Evolutionary conservation across 2,113 vertebrate species (phyloP).

Genomic region (Podiceps cristatus): DNA sequence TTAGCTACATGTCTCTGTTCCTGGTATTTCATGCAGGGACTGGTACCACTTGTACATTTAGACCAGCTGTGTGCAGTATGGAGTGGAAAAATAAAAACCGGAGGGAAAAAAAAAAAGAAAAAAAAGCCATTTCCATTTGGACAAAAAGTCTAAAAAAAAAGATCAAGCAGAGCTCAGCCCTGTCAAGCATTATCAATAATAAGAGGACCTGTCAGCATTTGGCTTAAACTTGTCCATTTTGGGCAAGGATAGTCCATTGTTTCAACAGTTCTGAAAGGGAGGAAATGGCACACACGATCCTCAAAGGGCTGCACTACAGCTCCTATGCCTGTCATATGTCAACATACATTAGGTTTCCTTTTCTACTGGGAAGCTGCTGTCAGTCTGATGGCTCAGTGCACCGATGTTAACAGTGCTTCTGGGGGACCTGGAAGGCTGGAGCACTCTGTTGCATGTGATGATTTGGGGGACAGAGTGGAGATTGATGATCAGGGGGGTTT

Average conservation of each 20-base stretch:
- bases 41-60: not conserved
- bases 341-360: not conserved
- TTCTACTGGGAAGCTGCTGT: not conserved
- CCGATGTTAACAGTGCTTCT: not conserved
- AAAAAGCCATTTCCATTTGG: not conserved
- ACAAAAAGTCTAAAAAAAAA: not conserved
- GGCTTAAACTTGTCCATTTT: constrained; percentile 30
- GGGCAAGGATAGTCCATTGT: not conserved
- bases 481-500: not conserved
- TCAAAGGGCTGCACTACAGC: not conserved
- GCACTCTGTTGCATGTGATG: not conserved
- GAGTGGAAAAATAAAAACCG: not conserved
- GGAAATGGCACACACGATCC: not conserved
- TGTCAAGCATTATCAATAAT: not conserved
- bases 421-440: not conserved
- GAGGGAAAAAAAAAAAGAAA: not conserved
- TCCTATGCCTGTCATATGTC: not conserved
- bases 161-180: not conserved
- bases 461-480: not conserved
- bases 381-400: not conserved
- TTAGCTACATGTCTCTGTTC: not conserved
- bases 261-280: constrained; percentile 2
- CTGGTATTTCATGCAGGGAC: not conserved
- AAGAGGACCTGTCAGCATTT: constrained; percentile 27
- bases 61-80: not conserved